Percentiles rank a stretch among this genome's conserved stretches.
Evolutionary conservation across 2,888 invertebrate genomes (phyloP).

Genomic region (Agonopterix alstromeriana): DNA sequence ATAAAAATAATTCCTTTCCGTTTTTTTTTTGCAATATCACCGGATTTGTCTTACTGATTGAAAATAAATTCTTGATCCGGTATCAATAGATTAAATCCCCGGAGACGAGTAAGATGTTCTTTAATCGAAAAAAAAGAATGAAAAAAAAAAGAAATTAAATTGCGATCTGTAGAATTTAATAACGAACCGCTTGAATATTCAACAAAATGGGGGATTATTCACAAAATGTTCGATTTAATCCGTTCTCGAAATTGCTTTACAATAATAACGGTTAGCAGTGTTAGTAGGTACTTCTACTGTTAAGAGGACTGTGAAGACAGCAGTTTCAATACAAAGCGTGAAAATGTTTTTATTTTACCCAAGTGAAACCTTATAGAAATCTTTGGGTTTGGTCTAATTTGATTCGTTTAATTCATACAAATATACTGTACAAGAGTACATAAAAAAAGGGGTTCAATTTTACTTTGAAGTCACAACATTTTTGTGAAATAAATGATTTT

Average conservation of each 20-base stretch:
- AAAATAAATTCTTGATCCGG: constrained; percentile 9
- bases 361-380: too few relatives aligned
- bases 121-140: constrained; percentile 3
- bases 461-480: too few relatives aligned
- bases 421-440: too few relatives aligned
- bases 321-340: too few relatives aligned
- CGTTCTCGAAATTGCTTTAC: constrained; percentile 18
- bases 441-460: too few relatives aligned
- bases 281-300: background rate
- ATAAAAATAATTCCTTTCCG: background rate
- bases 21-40: background rate
- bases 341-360: too few relatives aligned
- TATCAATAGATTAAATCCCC: constrained; percentile 8
- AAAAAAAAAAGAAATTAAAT: constrained; percentile 23
- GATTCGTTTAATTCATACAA: too few relatives aligned
- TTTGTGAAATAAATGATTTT: too few relatives aligned
- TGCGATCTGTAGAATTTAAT: constrained; percentile 32
- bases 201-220: constrained; percentile 25
- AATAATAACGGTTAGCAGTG: constrained; percentile 5
- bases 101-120: constrained; percentile 2
- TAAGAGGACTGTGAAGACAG: too few relatives aligned
- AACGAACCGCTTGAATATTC: constrained; percentile 37
- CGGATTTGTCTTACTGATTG: constrained; percentile 8
- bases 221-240: constrained; percentile 29
- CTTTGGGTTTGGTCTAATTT: too few relatives aligned